Base-by-base conservation (phyloP, 2,797 vertebrate species). In the Betta splendens region DNA sequence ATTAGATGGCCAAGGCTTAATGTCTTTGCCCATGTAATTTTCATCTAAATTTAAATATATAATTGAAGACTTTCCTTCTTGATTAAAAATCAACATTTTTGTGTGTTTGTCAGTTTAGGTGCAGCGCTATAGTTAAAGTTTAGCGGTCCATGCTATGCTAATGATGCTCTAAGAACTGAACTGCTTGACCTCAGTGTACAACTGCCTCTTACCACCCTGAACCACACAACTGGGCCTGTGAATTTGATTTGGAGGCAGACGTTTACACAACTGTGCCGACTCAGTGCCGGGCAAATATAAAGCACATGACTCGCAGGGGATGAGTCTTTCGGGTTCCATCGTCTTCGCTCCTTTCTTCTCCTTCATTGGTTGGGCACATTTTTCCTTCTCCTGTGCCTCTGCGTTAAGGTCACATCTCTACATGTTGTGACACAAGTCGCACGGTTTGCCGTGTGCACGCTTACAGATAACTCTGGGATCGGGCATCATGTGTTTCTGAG, bases 401-500 rank as follows among this genome's bases (percentile, higher is more conserved):
- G 26, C 28, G 4, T 9, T 3, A 11, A 31, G 10, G 23, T 25
- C 3, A 25, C 29, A 10, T 31, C 28, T 9, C 7, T 3, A n/a
- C 5, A 13, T 12, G 31, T 32, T 49, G 60, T 47, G 64, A 75
- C 64, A 54, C 64, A 64, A 52, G 63, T 68, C 36, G 10, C 5
- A 7, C 25, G 26, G 25, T 26, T 6, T 26, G 8, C 25, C 8
- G 3, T 26, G 5, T 26, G n/a, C n/a, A n/a, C 43, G 21, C 64
- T 70, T 77, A 74, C 64, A 78, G 76, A 65, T 74, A 68, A 71
- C 53, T 35, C 39, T 47, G 67, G 63, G 61, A 71, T 69, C 66
- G 66, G 69, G 54, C 47, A 2, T 61, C 67, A 49, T 76, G 67
- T 72, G 75, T 88, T 86, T 83, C 77, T 83, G 69, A 71, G 70